Percentiles rank a stretch among this genome's conserved stretches.
These are phyloP conservation scores for Botrylloides violaceus DNA, from an alignment of 23 tunicate genomes.

Conservation along the genomic window DNA sequence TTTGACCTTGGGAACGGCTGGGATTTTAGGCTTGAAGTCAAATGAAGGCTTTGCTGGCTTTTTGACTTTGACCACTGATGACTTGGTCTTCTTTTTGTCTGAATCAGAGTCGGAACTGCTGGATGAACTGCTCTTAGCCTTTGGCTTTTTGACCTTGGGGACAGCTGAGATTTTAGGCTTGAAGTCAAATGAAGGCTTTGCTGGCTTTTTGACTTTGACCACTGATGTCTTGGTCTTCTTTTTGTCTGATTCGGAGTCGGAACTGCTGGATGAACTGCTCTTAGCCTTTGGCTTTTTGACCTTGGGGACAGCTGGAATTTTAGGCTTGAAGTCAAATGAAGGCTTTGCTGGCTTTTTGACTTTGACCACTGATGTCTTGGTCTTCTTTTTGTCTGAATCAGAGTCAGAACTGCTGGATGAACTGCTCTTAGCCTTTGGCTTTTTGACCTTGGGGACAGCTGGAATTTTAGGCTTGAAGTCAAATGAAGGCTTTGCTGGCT, in stretches of 20 bases:
- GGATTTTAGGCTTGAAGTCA: neutral
- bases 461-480: neutral
- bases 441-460: neutral
- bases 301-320: conserved; percentile 1
- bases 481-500: conserved; percentile 5
- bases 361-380: neutral
- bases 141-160: neutral
- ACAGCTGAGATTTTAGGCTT: neutral
- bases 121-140: neutral
- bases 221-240: conserved; percentile 6
- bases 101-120: neutral
- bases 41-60: neutral
- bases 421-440: conserved; percentile 1
- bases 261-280: conserved; percentile 9
- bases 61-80: neutral
- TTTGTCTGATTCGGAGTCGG: conserved; percentile 17
- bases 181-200: neutral
- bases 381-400: neutral
- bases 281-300: neutral
- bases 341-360: neutral
- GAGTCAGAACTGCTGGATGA: neutral
- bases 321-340: neutral
- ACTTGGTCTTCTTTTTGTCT: conserved; percentile 11
- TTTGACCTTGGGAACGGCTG: neutral
- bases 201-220: neutral